Evolutionary conservation across 2,888 invertebrate species (phyloP).

Genomic region (Agrochola lota): DNA sequence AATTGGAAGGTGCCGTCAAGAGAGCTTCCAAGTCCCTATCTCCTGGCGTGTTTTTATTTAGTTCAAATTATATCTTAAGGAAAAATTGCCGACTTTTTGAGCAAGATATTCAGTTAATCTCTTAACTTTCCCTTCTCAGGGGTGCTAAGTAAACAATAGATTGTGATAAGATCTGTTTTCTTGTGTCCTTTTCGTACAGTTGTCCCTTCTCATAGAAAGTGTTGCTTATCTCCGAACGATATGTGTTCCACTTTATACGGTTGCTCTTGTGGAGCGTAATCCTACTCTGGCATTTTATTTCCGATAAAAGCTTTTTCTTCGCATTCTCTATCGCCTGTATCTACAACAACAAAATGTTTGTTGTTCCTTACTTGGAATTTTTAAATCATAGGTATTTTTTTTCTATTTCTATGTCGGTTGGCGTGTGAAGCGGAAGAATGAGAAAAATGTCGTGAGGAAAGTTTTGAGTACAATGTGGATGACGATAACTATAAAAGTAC

Average conservation of each 20-base stretch:
- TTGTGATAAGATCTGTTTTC: constrained; percentile 42
- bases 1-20: constrained; percentile 42
- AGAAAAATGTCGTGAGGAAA: background rate
- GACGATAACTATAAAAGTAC: too few species aligned
- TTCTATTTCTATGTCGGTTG: too few species aligned
- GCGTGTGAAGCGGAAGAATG: background rate
- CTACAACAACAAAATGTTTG: constrained; percentile 15
- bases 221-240: constrained; percentile 45
- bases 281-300: constrained; percentile 45
- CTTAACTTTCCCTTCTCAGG: constrained; percentile 34
- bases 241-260: constrained; percentile 43
- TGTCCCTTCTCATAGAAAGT: constrained; percentile 48
- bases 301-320: constrained; percentile 53
- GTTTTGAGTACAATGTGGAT: background rate
- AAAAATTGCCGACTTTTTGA: constrained; percentile 16
- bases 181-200: constrained; percentile 32
- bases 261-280: constrained; percentile 45
- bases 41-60: constrained; percentile 37
- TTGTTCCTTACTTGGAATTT: constrained; percentile 14
- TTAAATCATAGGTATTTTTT: constrained; percentile 12
- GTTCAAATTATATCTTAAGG: constrained; percentile 33
- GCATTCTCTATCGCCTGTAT: constrained; percentile 31
- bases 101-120: constrained; percentile 42
- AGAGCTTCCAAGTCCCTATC: constrained; percentile 25
- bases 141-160: constrained; percentile 43